Percentiles rank a stretch among this genome's conserved stretches.
Conservation (phyloP, 2,113 vertebrate genomes). For the Sylvietta virens region DNA sequence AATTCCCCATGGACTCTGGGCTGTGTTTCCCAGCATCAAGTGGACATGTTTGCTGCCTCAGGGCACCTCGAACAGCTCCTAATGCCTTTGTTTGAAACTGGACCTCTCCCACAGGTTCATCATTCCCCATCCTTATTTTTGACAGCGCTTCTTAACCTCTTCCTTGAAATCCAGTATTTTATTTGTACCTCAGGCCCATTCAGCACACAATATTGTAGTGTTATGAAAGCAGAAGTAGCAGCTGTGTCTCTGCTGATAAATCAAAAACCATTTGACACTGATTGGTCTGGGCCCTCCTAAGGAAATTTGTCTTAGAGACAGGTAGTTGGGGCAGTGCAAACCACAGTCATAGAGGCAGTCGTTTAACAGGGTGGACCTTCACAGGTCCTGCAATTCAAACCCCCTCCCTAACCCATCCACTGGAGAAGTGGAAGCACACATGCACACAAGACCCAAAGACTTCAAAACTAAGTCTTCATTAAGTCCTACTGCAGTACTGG, state of each 20-base stretch:
- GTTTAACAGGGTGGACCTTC: background rate
- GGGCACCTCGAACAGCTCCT: background rate
- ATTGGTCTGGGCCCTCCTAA: background rate
- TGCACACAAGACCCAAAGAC: background rate
- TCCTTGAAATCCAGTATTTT: background rate
- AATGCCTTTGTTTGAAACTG: background rate
- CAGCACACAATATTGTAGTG: background rate
- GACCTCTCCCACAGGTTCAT: background rate
- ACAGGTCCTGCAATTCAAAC: background rate
- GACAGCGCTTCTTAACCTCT: background rate
- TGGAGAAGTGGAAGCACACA: background rate
- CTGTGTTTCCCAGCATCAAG: background rate
- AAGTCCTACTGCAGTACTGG: background rate
- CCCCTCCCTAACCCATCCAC: background rate
- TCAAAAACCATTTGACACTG: background rate
- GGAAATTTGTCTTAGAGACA: background rate
- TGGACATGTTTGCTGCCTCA: background rate
- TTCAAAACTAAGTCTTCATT: background rate
- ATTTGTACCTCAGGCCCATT: background rate
- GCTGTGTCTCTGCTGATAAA: background rate
- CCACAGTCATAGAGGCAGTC: background rate
- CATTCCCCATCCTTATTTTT: background rate
- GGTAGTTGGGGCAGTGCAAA: background rate
- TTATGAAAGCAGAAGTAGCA: background rate
- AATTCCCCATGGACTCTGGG: background rate